Base-by-base conservation (phyloP, 2,113 vertebrate genomes). In the Eptesicus fuscus region DNA sequence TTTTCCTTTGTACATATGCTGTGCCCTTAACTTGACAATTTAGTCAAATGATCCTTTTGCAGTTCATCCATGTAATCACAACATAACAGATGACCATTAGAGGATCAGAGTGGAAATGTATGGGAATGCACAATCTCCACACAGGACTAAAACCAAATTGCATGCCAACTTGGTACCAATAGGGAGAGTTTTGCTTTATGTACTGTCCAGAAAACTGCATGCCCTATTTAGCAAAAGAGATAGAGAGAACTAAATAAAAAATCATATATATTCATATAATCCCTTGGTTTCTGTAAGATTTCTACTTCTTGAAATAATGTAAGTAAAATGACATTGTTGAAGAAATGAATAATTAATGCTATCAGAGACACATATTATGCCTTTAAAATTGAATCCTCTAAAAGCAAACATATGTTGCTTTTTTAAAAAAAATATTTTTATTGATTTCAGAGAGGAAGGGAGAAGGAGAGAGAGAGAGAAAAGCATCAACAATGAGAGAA, bases 41-140 rank as follows among this genome's bases (percentile, higher is more conserved):
- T 93, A 96, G 87, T 94, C 67, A 87, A 90, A 87, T 0, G 0
- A 76, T 42, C 79, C 95, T n/a, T 97, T 97, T 94, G 65, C 87
- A 97, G 94, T 95, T 97, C 88, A 95, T 97, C 93, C 78, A 88
- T 96, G 84, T 95, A 98, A 98, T 98, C 96, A 97, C 63, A 93
- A 42, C 67, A 90, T 74, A 98, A 94, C 92, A 97, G 91, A 97
- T 96, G 95, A 98, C 91, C 95, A 97, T 97, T 97, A 96, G 69
- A 90, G 35, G 69, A 94, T 96, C 92, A 97, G 92, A 96, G 63
- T 35, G 83, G 59, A 97, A 97, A 95, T 86, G n/a, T 91, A 93
- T 25, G 74, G 69, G 37, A 98, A 90, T 73, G 30, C 1, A 25
- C 53, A 96, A 82, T 90, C 82, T 97, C 83, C 95, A 77, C 23